Evolutionary conservation across 2,113 vertebrate genomes (phyloP).

Genomic region (Trogon surrucura): DNA sequence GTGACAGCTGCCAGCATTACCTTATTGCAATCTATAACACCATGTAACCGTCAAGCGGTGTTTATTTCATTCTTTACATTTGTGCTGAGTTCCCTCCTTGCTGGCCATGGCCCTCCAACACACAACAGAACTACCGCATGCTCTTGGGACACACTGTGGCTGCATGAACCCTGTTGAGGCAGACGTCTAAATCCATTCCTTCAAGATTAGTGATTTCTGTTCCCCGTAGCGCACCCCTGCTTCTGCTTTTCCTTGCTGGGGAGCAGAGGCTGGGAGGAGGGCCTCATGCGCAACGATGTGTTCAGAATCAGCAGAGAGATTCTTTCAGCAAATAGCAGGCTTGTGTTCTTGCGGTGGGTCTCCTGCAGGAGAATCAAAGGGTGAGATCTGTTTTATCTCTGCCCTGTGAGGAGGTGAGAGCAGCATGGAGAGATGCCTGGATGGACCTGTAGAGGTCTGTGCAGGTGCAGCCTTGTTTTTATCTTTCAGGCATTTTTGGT

Average conservation of each 20-base stretch:
- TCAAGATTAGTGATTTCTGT: neutral
- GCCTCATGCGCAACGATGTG: fast-evolving
- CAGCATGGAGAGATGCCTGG: neutral
- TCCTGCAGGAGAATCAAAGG: neutral
- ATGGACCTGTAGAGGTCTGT: neutral
- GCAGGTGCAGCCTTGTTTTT: neutral
- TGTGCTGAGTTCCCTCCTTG: neutral
- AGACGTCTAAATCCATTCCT: neutral
- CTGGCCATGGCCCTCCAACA: neutral
- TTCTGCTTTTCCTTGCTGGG: neutral
- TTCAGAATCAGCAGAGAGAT: neutral
- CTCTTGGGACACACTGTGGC: neutral
- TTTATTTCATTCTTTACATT: neutral
- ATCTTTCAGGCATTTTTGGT: neutral
- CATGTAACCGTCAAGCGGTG: neutral
- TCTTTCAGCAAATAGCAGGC: neutral
- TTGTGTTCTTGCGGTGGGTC: neutral
- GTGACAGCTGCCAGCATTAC: neutral
- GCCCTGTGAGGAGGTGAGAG: neutral
- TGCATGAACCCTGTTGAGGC: neutral
- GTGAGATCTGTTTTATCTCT: neutral
- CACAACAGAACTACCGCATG: neutral
- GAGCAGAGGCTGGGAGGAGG: neutral
- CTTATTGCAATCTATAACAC: neutral
- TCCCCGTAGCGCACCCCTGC: fast-evolving